Percentiles rank a stretch among this genome's conserved stretches.
Evolutionary conservation across 2,113 vertebrate species (phyloP).

Genomic region (Eptatretus burgeri): DNA sequence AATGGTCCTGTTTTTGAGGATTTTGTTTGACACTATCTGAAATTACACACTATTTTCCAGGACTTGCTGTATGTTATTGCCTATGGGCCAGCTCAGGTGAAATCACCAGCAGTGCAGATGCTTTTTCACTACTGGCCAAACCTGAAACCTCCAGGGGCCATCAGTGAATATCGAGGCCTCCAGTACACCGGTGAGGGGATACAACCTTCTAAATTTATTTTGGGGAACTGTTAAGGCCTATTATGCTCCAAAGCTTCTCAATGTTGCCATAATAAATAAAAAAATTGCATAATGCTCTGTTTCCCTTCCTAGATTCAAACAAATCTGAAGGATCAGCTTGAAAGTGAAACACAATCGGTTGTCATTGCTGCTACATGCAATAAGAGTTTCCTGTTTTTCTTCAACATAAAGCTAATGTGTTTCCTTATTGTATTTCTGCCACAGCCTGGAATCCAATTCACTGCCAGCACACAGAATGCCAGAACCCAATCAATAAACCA

Average conservation of each 20-base stretch:
- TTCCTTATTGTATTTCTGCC: slow-evolving; percentile 11
- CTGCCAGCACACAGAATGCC: slow-evolving; percentile 94
- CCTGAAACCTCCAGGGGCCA: slow-evolving; percentile 84
- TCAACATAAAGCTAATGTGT: slow-evolving; percentile 4
- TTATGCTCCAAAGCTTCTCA: no score
- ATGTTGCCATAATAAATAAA: no score
- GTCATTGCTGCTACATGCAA: no score
- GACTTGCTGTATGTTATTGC: slow-evolving; percentile 93
- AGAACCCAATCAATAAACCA: slow-evolving; percentile 94
- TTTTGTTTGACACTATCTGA: not conserved
- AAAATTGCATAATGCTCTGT: no score
- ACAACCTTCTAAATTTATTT: not conserved
- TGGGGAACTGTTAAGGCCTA: no score
- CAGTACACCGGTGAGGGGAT: slow-evolving; percentile 66
- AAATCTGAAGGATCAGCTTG: no score
- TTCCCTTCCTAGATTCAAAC: no score
- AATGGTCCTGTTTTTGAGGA: no score
- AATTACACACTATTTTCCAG: slow-evolving; percentile 17
- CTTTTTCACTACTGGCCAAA: slow-evolving; percentile 98
- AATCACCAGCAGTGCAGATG: slow-evolving; percentile 94
- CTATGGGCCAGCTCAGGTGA: slow-evolving; percentile 91
- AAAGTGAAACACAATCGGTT: no score
- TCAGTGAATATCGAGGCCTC: slow-evolving; percentile 85
- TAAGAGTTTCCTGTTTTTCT: not conserved
- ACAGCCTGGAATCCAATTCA: slow-evolving; percentile 98